Evolutionary conservation across 1,140 invertebrate species (phyloP).

Genomic region (Thaumetopoea pityocampa): DNA sequence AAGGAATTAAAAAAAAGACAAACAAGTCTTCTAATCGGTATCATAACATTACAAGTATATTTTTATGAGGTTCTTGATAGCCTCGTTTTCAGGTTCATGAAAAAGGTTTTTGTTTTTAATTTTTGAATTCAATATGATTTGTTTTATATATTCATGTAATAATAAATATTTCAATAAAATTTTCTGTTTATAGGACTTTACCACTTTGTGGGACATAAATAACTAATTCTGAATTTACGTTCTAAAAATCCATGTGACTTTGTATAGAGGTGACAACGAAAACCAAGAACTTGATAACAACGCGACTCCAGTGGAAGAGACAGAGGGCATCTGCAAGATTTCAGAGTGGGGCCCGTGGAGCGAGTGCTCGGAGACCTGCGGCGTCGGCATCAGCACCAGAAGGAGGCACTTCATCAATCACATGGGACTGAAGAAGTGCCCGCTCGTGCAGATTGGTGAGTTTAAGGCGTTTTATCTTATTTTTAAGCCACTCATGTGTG

Average conservation of each 20-base stretch:
- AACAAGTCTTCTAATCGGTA: too few species aligned
- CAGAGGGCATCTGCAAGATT: constrained; percentile 80
- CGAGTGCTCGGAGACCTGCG: constrained; percentile 89
- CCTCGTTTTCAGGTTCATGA: too few species aligned
- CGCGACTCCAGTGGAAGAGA: constrained; percentile 29
- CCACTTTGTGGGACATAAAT: too few species aligned
- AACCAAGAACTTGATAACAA: constrained; percentile 22
- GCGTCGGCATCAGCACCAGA: constrained; percentile 85
- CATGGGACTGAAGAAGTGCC: constrained; percentile 86
- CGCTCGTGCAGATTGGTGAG: constrained; percentile 76
- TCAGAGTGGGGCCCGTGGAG: constrained; percentile 88
- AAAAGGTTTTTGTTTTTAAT: too few species aligned
- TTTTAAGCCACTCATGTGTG: too few species aligned
- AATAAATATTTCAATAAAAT: background rate
- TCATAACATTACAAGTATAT: too few species aligned
- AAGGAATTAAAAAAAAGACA: too few species aligned
- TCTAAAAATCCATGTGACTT: too few species aligned
- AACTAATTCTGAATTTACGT: too few species aligned
- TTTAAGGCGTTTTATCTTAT: background rate
- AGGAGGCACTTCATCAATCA: constrained; percentile 84
- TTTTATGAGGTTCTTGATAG: too few species aligned
- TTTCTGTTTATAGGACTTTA: too few species aligned
- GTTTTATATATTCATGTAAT: background rate
- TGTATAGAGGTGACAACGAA: constrained; percentile 25
- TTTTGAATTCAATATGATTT: background rate